Evolutionary conservation across 2,113 vertebrate genomes (phyloP), one percentile per base, ranked within the genome.

Genomic region (Onychostoma macrolepis): DNA sequence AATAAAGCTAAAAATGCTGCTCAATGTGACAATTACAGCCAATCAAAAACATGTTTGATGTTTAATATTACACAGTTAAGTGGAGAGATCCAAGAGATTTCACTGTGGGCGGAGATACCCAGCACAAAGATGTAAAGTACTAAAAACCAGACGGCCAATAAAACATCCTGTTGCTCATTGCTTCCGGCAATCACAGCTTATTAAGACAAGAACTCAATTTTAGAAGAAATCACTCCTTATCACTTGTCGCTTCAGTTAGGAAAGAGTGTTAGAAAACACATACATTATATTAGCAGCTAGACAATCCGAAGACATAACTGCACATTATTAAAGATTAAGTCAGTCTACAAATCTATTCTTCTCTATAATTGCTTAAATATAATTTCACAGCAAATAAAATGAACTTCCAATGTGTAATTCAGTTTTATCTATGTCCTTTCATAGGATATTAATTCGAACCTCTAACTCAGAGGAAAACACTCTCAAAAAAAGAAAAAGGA

Each of bases 381-480:
- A 30, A 82, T 67, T 82, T n/a, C 6, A 28, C 41, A 67, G 15
- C 56, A 30, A 82, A 71, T 36, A 21, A 83, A 71, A 50, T 4
- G 19, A 71, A 30, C 65, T 71, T 83, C n/a, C 28, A 15, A 24
- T 50, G 21, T 48, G 63, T 24, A 50, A n/a, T 24, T 50, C 19
- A 83, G 43, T 41, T 43, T 48, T 50, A 48, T 69, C 26, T 50
- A 65, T 71, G 6, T 50, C 63, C 28, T 71, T 50, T 83, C 13
- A 50, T 6, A 50, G 11, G 0, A 67, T 53, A 43, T 81, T 65
- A 63, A 81, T 67, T 45, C 11, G 26, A 58, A 84, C 19, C 7
- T 69, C 19, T 36, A 30, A n/a, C n/a, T 36, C 48, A 36, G 38
- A 43, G 82, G 15, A 63, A 85, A 76, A 85, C 72, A 63, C 12